Percentiles rank a stretch among this genome's conserved stretches.
phyloP scores from a whole-genome alignment of 2,888 invertebrate genomes.

The Teleogryllus oceanicus region DNA sequence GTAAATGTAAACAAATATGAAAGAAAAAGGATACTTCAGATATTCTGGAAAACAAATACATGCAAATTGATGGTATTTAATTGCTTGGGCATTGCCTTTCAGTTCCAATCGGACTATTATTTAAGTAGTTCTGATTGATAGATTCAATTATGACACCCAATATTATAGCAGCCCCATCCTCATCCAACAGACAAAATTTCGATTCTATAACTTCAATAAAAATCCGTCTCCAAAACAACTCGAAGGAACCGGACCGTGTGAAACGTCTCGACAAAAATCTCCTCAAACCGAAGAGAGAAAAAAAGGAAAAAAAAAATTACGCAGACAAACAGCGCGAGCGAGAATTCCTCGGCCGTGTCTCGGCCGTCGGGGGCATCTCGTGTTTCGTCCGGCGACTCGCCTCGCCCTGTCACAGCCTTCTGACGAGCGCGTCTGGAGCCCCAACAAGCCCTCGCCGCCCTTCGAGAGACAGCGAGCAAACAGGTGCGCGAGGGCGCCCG shows the following conservation, averaged over 20 bases:
- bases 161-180: too few relatives aligned
- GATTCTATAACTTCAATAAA: too few relatives aligned
- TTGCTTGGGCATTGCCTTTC: too few relatives aligned
- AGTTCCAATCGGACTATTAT: too few relatives aligned
- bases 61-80: too few relatives aligned
- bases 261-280: neutral
- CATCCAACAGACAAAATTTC: too few relatives aligned
- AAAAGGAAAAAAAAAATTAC: neutral
- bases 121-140: too few relatives aligned
- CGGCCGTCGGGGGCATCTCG: neutral
- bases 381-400: neutral
- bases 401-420: neutral
- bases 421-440: neutral
- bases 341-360: conserved; percentile 3
- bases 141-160: too few relatives aligned
- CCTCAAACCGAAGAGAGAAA: neutral
- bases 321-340: neutral
- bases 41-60: too few relatives aligned
- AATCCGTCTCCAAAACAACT: too few relatives aligned
- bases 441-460: neutral
- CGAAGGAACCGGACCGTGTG: neutral
- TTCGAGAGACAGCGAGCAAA: neutral
- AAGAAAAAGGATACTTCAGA: too few relatives aligned
- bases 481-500: neutral
- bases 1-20: too few relatives aligned